A percentile compares a stretch with the other conserved stretches of the same genome.
phyloP scores from a whole-genome alignment of 2,797 vertebrate genomes.

The Lithobates pipiens region DNA sequence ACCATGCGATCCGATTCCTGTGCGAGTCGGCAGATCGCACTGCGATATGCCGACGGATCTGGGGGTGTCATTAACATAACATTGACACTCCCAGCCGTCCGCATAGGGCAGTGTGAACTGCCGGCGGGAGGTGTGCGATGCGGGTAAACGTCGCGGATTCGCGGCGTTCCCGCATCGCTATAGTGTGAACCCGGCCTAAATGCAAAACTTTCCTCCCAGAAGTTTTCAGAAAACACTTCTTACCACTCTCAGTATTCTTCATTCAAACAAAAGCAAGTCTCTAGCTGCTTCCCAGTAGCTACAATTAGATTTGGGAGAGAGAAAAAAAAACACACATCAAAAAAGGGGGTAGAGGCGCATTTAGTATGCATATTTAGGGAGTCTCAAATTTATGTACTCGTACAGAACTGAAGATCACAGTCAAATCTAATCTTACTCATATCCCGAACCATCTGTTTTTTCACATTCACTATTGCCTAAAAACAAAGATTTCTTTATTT shows the following conservation, averaged over 20 bases:
- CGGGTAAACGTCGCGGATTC: too few relatives aligned
- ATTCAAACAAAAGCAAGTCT: neutral
- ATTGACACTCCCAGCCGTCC: too few relatives aligned
- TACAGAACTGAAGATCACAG: slow-evolving; percentile 33
- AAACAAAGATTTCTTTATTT: slow-evolving; percentile 63
- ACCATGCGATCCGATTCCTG: too few relatives aligned
- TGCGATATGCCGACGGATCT: too few relatives aligned
- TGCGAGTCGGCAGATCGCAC: too few relatives aligned
- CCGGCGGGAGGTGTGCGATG: too few relatives aligned
- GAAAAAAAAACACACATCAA: neutral
- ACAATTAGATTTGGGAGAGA: slow-evolving; percentile 5
- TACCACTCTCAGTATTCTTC: neutral
- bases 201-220: neutral
- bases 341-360: slow-evolving; percentile 10
- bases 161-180: too few relatives aligned
- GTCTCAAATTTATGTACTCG: slow-evolving; percentile 30
- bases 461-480: slow-evolving; percentile 65
- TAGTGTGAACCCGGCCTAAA: too few relatives aligned
- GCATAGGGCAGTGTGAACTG: too few relatives aligned
- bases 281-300: neutral
- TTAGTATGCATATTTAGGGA: slow-evolving; percentile 42
- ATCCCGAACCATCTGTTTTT: slow-evolving; percentile 58
- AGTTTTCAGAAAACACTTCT: neutral
- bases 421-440: slow-evolving; percentile 47
- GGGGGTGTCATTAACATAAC: too few relatives aligned